Evolutionary conservation across 2,113 vertebrate species (phyloP).

Genomic region (Myotis lucifugus): DNA sequence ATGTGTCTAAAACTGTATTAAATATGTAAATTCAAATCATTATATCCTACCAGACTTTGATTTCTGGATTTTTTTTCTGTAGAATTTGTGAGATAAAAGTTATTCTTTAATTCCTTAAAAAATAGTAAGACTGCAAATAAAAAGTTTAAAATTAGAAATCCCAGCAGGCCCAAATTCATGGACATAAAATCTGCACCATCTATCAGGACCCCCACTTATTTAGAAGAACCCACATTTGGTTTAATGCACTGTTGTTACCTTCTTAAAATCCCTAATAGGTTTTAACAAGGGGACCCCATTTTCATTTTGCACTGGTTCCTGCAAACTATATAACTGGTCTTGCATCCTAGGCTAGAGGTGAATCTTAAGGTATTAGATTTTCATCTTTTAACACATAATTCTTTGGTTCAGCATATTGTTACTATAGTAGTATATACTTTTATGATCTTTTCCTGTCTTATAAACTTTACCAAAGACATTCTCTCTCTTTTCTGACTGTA

Average conservation of each 20-base stretch:
- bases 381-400: background rate
- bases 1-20: background rate
- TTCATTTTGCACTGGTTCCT: background rate
- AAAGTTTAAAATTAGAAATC: background rate
- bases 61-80: background rate
- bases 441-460: conserved; percentile 61
- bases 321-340: background rate
- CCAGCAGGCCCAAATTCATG: background rate
- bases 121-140: background rate
- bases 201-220: background rate
- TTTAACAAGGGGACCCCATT: background rate
- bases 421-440: conserved; percentile 25
- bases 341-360: background rate
- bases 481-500: conserved; percentile 77
- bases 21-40: background rate
- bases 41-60: background rate
- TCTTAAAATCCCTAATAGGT: background rate
- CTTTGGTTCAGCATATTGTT: conserved; percentile 42
- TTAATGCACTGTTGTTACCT: background rate
- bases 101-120: background rate
- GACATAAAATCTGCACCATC: background rate
- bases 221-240: background rate
- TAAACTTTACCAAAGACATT: conserved; percentile 56
- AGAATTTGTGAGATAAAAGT: background rate
- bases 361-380: background rate